phyloP scores from a whole-genome alignment of 2,888 invertebrate species.

The Trissonchulus latispiculum region DNA sequence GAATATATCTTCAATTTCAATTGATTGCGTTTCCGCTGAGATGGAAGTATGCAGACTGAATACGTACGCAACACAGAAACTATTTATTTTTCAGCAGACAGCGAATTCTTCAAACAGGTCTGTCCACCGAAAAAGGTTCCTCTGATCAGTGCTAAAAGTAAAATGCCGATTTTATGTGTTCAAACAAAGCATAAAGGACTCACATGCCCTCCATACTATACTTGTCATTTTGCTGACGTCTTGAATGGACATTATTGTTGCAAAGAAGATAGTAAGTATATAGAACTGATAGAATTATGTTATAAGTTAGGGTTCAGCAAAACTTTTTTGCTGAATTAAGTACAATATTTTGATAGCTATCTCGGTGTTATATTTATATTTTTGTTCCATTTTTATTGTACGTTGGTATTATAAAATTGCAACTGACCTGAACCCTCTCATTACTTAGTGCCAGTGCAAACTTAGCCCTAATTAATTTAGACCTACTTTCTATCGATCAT shows the following conservation, averaged over 20 bases:
- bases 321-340: too few species aligned
- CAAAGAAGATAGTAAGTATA: not conserved
- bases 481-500: too few species aligned
- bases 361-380: not conserved
- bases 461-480: too few species aligned
- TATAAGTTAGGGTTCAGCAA: too few species aligned
- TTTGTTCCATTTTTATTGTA: not conserved
- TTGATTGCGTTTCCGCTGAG: too few species aligned
- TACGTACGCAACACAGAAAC: too few species aligned
- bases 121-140: not conserved
- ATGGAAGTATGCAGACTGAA: too few species aligned
- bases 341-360: not conserved
- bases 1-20: too few species aligned
- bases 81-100: not conserved
- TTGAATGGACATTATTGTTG: not conserved
- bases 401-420: too few species aligned
- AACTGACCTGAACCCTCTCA: too few species aligned
- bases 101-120: not conserved
- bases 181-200: not conserved
- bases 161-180: not conserved
- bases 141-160: not conserved
- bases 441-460: too few species aligned
- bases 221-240: not conserved
- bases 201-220: not conserved
- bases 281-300: too few species aligned